phyloP scores from a whole-genome alignment of 2,888 invertebrate genomes.

The Drosophila picticornis region DNA sequence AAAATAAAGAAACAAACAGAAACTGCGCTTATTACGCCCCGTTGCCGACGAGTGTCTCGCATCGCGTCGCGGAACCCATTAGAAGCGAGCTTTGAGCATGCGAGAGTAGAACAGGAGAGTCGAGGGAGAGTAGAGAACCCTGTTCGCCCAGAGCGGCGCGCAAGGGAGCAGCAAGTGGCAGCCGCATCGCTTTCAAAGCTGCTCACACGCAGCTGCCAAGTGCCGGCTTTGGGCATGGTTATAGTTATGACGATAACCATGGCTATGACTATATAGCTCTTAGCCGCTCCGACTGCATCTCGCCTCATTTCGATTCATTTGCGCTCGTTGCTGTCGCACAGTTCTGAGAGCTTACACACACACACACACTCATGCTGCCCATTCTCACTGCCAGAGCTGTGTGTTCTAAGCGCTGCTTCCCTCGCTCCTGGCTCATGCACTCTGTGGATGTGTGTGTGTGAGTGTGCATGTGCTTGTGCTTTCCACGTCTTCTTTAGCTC shows the following conservation, averaged over 20 bases:
- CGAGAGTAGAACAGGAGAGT: not conserved
- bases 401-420: constrained; percentile 31
- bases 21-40: constrained; percentile 75
- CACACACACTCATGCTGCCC: not conserved
- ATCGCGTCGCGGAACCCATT: constrained; percentile 53
- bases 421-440: constrained; percentile 37
- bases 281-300: constrained; percentile 51
- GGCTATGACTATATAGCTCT: constrained; percentile 30
- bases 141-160: constrained; percentile 18
- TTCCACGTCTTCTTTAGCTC: constrained; percentile 58
- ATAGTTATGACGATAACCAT: constrained; percentile 40
- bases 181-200: constrained; percentile 35
- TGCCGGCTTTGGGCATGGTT: constrained; percentile 49
- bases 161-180: constrained; percentile 36
- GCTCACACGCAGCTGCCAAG: constrained; percentile 57
- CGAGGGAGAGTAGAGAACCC: not conserved
- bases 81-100: constrained; percentile 58
- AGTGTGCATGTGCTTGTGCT: constrained; percentile 36
- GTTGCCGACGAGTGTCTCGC: constrained; percentile 29
- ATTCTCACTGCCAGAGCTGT: constrained; percentile 14
- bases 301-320: constrained; percentile 66
- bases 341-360: constrained; percentile 3
- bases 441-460: constrained; percentile 19
- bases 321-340: constrained; percentile 23
- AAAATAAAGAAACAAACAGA: constrained; percentile 50